These are phyloP conservation scores for Prochilodus magdalenae DNA, from an alignment of 2,113 vertebrate genomes.

Conservation along the genomic window DNA sequence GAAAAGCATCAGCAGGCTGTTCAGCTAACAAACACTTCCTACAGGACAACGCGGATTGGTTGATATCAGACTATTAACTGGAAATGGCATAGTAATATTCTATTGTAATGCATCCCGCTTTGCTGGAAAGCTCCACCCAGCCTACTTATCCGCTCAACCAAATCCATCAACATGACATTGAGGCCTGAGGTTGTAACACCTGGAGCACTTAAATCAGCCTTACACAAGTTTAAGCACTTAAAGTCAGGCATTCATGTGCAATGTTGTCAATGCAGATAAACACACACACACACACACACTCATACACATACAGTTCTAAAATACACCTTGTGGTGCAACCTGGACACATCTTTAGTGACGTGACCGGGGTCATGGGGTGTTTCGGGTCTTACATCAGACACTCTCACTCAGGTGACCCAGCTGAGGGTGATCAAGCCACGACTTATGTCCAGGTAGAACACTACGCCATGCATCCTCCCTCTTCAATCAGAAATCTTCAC, in stretches of 20 bases:
- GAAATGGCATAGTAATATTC: background rate
- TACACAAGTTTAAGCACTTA: background rate
- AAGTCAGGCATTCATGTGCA: background rate
- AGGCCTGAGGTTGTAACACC: background rate
- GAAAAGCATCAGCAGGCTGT: background rate
- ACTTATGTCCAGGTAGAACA: too few relatives aligned
- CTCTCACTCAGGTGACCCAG: too few relatives aligned
- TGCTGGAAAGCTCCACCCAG: background rate
- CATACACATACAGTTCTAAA: too few relatives aligned
- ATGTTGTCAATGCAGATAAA: too few relatives aligned
- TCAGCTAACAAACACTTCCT: background rate
- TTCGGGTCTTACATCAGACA: too few relatives aligned
- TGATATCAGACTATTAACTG: background rate
- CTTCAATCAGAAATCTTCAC: too few relatives aligned
- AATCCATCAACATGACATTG: conserved; percentile 9
- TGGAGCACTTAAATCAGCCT: background rate
- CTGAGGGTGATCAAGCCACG: too few relatives aligned
- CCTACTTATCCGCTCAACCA: conserved; percentile 2
- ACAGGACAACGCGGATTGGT: background rate
- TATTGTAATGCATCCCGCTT: background rate
- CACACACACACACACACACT: too few relatives aligned
- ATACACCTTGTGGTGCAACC: too few relatives aligned
- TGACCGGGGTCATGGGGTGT: too few relatives aligned
- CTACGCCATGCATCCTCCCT: too few relatives aligned
- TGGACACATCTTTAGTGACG: too few relatives aligned